phyloP scores from a whole-genome alignment of 2,888 invertebrate genomes.

The Drosophila pullipes region DNA sequence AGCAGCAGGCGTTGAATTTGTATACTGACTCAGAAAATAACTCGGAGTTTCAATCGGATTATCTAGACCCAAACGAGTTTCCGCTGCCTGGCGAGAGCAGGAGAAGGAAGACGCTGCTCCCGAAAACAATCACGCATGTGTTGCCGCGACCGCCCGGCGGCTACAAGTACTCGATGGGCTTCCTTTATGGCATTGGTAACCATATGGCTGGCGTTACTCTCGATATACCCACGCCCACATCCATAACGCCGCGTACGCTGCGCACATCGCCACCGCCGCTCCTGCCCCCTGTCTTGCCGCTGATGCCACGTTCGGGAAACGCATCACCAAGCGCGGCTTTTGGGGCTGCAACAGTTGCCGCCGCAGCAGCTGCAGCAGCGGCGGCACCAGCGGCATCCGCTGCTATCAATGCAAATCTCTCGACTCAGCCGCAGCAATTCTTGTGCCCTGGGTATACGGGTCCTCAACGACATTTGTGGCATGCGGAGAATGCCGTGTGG shows the following conservation, averaged over 20 bases:
- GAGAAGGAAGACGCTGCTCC: conserved; percentile 18
- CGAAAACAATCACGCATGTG: conserved; percentile 46
- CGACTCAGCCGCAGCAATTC: conserved; percentile 52
- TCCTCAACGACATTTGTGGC: conserved; percentile 71
- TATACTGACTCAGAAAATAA: conserved; percentile 42
- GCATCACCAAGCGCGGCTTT: conserved; percentile 38
- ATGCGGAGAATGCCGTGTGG: conserved; percentile 71
- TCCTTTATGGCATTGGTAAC: conserved; percentile 66
- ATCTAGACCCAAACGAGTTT: conserved; percentile 48
- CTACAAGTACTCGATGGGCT: conserved; percentile 74
- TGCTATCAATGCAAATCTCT: conserved; percentile 10
- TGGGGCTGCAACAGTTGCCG: conserved; percentile 11
- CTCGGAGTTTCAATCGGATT: conserved; percentile 44
- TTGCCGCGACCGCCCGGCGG: conserved; percentile 70
- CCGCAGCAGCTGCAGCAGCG: not conserved
- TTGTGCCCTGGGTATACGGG: conserved; percentile 63
- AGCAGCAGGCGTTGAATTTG: conserved; percentile 19
- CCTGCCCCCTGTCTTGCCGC: conserved; percentile 24
- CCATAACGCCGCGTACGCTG: conserved; percentile 67
- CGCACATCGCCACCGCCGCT: conserved; percentile 55
- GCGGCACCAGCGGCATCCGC: conserved; percentile 3
- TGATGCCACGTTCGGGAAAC: conserved; percentile 6
- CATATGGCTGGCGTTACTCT: conserved; percentile 67
- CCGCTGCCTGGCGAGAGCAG: conserved; percentile 35
- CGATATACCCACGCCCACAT: conserved; percentile 69